A percentile compares a stretch with the other conserved stretches of the same genome.
Conservation (phyloP, 2,113 vertebrate genomes). For the Anolis sagrei region DNA sequence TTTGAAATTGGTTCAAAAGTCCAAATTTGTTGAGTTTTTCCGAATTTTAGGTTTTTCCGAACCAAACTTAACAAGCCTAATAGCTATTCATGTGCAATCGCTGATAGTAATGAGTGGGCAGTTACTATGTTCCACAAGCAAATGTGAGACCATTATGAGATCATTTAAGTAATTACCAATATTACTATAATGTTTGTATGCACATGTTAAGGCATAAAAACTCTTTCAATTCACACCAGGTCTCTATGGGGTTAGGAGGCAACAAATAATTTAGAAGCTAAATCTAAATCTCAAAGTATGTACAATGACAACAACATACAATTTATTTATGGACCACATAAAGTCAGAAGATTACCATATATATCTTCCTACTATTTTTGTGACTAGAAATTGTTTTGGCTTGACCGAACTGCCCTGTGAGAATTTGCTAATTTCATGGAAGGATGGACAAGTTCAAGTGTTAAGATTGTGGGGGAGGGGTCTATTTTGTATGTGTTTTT, state of each 20-base stretch:
- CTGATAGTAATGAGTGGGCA: not conserved
- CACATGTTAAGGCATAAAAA: not conserved
- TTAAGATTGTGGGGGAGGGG: too few species aligned
- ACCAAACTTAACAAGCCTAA: too few species aligned
- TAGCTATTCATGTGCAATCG: slow-evolving; percentile 12
- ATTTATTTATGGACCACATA: not conserved
- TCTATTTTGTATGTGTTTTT: too few species aligned
- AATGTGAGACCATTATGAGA: not conserved
- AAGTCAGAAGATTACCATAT: not conserved
- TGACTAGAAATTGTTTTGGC: too few species aligned
- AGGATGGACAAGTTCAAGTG: too few species aligned
- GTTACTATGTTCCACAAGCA: not conserved
- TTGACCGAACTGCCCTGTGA: too few species aligned
- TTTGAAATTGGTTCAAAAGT: too few species aligned
- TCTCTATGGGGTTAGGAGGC: not conserved
- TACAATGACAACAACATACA: not conserved
- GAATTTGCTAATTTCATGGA: too few species aligned
- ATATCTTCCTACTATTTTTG: too few species aligned
- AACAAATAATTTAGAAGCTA: not conserved
- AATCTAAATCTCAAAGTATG: not conserved
- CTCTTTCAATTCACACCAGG: not conserved
- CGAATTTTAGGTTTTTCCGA: too few species aligned
- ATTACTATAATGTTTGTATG: not conserved
- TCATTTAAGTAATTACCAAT: slow-evolving; percentile 30
- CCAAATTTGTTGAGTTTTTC: too few species aligned